Evolutionary conservation across 2,113 vertebrate genomes (phyloP).

Genomic region (Halcyon malimbica): DNA sequence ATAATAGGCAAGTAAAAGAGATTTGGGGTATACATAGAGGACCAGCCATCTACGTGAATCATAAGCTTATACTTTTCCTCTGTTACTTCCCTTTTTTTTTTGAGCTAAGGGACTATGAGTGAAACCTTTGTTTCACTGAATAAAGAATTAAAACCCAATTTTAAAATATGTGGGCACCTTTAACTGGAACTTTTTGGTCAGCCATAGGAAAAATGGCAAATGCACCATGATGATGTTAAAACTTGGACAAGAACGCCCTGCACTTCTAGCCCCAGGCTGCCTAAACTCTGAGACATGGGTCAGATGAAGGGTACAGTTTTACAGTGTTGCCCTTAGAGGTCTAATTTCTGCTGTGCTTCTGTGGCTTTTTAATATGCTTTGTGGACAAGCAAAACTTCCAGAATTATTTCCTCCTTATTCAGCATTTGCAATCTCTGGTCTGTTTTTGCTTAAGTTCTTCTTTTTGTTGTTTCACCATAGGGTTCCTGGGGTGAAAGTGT

Average conservation of each 20-base stretch:
- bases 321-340: not conserved
- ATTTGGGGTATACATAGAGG: not conserved
- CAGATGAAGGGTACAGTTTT: not conserved
- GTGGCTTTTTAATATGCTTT: not conserved
- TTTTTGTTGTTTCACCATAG: not conserved
- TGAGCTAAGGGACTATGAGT: not conserved
- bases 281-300: not conserved
- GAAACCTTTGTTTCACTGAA: not conserved
- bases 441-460: not conserved
- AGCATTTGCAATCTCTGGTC: not conserved
- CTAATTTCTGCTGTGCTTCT: not conserved
- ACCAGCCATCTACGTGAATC: not conserved
- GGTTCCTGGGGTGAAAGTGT: not conserved
- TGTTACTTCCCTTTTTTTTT: not conserved
- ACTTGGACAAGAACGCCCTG: not conserved
- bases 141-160: not conserved
- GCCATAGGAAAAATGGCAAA: not conserved
- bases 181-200: not conserved
- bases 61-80: not conserved
- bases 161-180: not conserved
- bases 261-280: not conserved
- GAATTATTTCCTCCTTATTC: not conserved
- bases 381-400: not conserved
- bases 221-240: not conserved
- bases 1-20: not conserved